These are phyloP conservation scores for Tupiocoris notatus DNA, from an alignment of 2,888 invertebrate species.

Conservation along the genomic window DNA sequence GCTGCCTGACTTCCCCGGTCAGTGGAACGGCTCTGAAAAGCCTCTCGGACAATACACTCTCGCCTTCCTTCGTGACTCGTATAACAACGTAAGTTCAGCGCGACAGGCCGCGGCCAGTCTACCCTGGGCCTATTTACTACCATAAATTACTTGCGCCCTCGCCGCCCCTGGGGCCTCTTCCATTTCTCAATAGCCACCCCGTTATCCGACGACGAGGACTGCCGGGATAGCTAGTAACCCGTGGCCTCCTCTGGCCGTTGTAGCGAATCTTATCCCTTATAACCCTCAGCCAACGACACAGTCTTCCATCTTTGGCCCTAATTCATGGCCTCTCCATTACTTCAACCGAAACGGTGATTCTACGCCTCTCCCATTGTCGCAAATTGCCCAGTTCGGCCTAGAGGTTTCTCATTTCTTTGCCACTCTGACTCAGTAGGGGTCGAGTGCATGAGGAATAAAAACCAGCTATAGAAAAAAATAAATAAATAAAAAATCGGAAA, in stretches of 20 bases:
- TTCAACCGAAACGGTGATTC: neutral
- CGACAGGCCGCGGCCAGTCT: neutral
- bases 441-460: too few species aligned
- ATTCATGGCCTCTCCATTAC: neutral
- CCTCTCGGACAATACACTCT: neutral
- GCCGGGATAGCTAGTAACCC: neutral
- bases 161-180: neutral
- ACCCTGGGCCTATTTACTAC: neutral
- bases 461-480: too few species aligned
- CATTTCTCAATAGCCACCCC: neutral
- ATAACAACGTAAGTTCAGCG: neutral
- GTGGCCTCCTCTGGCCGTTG: neutral
- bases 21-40: neutral
- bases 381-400: neutral
- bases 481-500: too few species aligned
- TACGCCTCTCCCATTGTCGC: neutral
- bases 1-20: neutral
- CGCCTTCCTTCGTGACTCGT: neutral
- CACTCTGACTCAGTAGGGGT: too few species aligned
- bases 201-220: too few species aligned
- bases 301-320: neutral
- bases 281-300: neutral
- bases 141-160: neutral
- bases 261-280: neutral
- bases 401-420: neutral